Base-by-base conservation (phyloP, 2,888 invertebrate species). In the Heliconius hortense region DNA sequence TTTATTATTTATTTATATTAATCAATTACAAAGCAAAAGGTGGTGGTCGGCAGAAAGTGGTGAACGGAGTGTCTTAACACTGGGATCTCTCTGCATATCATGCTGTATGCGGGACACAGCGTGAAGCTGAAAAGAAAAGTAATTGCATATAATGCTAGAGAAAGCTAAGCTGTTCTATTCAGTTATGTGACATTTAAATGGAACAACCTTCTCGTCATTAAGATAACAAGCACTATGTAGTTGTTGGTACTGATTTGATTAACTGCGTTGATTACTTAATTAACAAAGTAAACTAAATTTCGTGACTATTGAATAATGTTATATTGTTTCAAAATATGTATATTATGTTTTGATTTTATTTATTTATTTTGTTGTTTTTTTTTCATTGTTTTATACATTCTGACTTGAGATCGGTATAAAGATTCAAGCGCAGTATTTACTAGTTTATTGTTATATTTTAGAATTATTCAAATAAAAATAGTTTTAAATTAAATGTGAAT, bases 201-300 rank as follows among this genome's bases (percentile, higher is more conserved):
- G 62, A 76, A 80, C 79, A 79, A 79, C 77, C 79, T 78, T 75
- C 79, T 69, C 76, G 76, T 76, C 78, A 79, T 76, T 79, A 79
- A 79, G 81, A 81, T 77, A 79, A 76, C 79, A 81, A 79, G 80
- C 78, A 79, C 77, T 72, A 73, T 79, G 78, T 78, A 78, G 76
- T 77, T 78, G 75, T 77, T 76, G 80, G 79, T 79, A 79, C 76
- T 76, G 78, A 77, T 78, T 80, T 79, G 78, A 78, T 80, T 79
- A 76, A 77, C 75, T 80, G 80, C 77, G 80, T 82, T 82, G 80
- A 81, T 82, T 82, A 81, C 81, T 80, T 82, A 82, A 81, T 83
- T 82, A 82, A 82, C 82, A 79, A 80, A 79, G 77, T 77, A 77
- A 80, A 80, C 79, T 76, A 73, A 78, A 75, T 80, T 80, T 80